These are phyloP conservation scores for Drosophila leonis DNA, from an alignment of 2,888 invertebrate species.

Conservation along the genomic window DNA sequence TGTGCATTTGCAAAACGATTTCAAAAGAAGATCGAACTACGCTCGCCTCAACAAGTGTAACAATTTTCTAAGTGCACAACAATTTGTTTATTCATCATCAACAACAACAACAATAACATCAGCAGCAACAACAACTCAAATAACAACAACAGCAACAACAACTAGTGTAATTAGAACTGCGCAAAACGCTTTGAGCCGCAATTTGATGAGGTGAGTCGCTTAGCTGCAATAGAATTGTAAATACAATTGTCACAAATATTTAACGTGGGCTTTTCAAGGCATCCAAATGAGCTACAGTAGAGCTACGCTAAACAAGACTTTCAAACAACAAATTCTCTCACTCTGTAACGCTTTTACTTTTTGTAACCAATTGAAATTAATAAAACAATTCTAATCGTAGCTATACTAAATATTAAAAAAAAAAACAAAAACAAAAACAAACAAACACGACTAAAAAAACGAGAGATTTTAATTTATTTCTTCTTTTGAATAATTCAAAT, in stretches of 20 bases:
- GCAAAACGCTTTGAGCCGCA: conserved; percentile 63
- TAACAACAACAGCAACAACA: conserved; percentile 24
- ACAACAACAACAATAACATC: conserved; percentile 1
- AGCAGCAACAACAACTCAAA: conserved; percentile 27
- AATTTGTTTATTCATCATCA: conserved; percentile 26
- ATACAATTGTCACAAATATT: conserved; percentile 30
- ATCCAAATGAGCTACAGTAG: conserved; percentile 39
- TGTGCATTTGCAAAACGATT: conserved; percentile 59
- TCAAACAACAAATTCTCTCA: conserved; percentile 1
- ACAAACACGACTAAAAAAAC: conserved; percentile 1
- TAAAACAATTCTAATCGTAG: conserved; percentile 31
- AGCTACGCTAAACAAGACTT: conserved; percentile 38
- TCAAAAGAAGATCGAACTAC: conserved; percentile 36
- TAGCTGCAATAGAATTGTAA: conserved; percentile 24
- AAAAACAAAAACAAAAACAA: background rate
- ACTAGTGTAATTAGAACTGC: conserved; percentile 69
- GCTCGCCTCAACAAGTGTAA: conserved; percentile 42
- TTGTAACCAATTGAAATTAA: conserved; percentile 31
- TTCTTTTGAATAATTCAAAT: conserved; percentile 63
- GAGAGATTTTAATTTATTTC: background rate
- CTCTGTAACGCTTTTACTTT: conserved; percentile 38
- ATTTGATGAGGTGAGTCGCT: conserved; percentile 48
- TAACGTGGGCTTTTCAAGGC: conserved; percentile 22
- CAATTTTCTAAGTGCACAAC: conserved; percentile 1
- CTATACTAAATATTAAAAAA: conserved; percentile 19